Evolutionary conservation across 2,113 vertebrate species (phyloP), one percentile per base, ranked within the genome.

Genomic region (Notarius lentiginosus): DNA sequence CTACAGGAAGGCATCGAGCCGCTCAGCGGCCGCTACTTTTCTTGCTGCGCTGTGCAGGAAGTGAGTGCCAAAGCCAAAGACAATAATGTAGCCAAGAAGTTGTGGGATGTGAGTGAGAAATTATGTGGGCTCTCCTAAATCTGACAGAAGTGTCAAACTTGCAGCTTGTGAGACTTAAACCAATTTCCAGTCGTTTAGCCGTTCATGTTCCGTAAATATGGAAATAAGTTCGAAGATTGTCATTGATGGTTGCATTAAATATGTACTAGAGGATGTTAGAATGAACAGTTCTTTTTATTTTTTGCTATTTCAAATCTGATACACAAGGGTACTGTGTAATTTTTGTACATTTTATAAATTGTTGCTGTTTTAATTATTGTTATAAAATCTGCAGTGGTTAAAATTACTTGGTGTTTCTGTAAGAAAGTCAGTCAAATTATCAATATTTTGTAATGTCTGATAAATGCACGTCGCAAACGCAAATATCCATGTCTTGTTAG

Each of bases 41-140:
- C 89, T 85, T 94, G 93, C 92, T 94, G 94, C 14, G 51, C 87
- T 0, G 49, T 34, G 11, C 89, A 94, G 88, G 87, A 94, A 7
- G 85, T 93, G 1, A 17, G 27, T 0, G n/a, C 88, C 58, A 75
- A 22, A 5, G 94, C 89, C n/a, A 89, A 73, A 18, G 94, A 95
- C 22, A 90, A 92, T 20, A 65, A 53, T 0, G 82, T 88, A 65
- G 92, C 94, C 79, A 87, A 53, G 55, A 92, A 84, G 70, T 90
- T 95, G 82, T 95, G 94, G 94, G 91, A 94, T 4, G 88, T 94
- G 84, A 95, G 94, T 66, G 91, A 94, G 88, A 87, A 15, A 18
- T 83, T 95, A n/a, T 90, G 92, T 34, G 92, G 83, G 2, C 90
- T 94, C 9, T 84, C 84, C 7, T 92, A 51, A 90, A 61, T 41